Percentiles rank a stretch among this genome's conserved stretches.
Conservation (phyloP, 2,888 invertebrate species). For the Acleris cristana region DNA sequence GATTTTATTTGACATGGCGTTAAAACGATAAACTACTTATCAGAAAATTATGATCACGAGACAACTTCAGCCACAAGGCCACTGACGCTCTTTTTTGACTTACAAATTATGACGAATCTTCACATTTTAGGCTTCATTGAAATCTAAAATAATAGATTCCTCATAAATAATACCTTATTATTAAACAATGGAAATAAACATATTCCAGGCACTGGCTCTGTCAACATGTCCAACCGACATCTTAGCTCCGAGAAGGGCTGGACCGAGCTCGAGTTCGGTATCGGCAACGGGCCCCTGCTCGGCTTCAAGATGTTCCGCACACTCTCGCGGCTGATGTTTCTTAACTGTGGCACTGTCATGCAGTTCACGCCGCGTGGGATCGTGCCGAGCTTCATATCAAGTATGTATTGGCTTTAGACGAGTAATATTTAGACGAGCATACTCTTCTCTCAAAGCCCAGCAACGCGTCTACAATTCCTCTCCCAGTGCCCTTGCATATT, state of each 20-base stretch:
- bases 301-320: slow-evolving; percentile 92
- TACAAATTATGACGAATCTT: too few relatives aligned
- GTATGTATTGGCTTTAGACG: slow-evolving; percentile 74
- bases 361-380: slow-evolving; percentile 91
- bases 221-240: slow-evolving; percentile 90
- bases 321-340: slow-evolving; percentile 88
- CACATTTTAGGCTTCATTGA: too few relatives aligned
- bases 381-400: slow-evolving; percentile 89
- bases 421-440: neutral
- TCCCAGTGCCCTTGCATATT: too few relatives aligned
- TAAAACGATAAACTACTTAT: too few relatives aligned
- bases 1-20: too few relatives aligned
- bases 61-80: too few relatives aligned
- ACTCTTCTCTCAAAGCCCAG: too few relatives aligned
- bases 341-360: slow-evolving; percentile 89
- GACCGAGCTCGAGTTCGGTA: slow-evolving; percentile 93
- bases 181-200: neutral
- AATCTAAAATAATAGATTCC: too few relatives aligned
- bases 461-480: too few relatives aligned
- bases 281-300: slow-evolving; percentile 92
- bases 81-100: too few relatives aligned
- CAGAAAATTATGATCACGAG: too few relatives aligned
- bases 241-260: slow-evolving; percentile 93
- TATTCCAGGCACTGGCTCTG: slow-evolving; percentile 87
- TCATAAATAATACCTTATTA: too few relatives aligned